Conservation (phyloP, 2,113 vertebrate genomes). For the Prochilodus magdalenae region DNA sequence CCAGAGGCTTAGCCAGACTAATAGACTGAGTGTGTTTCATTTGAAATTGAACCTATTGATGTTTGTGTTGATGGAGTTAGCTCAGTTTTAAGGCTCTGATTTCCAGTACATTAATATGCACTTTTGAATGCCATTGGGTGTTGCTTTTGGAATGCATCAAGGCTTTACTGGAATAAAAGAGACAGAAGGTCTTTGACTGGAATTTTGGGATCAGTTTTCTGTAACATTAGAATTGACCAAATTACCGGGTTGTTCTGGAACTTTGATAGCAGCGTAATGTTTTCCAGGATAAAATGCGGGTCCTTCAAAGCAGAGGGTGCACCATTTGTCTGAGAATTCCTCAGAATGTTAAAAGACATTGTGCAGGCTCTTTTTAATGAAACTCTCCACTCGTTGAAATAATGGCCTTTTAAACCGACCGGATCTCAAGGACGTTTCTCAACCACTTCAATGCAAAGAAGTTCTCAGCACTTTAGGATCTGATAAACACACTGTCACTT, state of each 20-base stretch:
- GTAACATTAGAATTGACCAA: slow-evolving; percentile 46
- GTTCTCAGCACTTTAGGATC: slow-evolving; percentile 32
- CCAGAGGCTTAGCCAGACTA: background rate
- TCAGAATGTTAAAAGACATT: slow-evolving; percentile 51
- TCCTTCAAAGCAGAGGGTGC: slow-evolving; percentile 1
- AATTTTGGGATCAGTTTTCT: slow-evolving; percentile 46
- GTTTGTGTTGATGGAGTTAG: slow-evolving; percentile 31
- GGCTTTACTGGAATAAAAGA: slow-evolving; percentile 39
- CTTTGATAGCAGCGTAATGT: slow-evolving; percentile 37
- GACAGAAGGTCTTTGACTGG: slow-evolving; percentile 25
- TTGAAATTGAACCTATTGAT: slow-evolving; percentile 27
- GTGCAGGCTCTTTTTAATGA: slow-evolving; percentile 41
- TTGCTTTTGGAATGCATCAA: slow-evolving; percentile 37
- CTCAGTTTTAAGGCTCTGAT: slow-evolving; percentile 37
- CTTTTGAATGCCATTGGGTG: slow-evolving; percentile 27
- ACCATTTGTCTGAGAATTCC: slow-evolving; percentile 27
- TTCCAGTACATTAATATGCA: slow-evolving; percentile 21
- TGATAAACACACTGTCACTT: slow-evolving; percentile 33
- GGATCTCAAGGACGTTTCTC: slow-evolving; percentile 51
- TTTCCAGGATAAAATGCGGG: slow-evolving; percentile 19
- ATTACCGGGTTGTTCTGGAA: slow-evolving; percentile 46
- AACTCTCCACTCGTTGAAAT: slow-evolving; percentile 45
- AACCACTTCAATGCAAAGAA: slow-evolving; percentile 41
- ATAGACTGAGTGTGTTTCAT: slow-evolving; percentile 13
- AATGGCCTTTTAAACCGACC: slow-evolving; percentile 47